Base-by-base conservation (phyloP, 2,888 invertebrate genomes). In the Mayetiola destructor region DNA sequence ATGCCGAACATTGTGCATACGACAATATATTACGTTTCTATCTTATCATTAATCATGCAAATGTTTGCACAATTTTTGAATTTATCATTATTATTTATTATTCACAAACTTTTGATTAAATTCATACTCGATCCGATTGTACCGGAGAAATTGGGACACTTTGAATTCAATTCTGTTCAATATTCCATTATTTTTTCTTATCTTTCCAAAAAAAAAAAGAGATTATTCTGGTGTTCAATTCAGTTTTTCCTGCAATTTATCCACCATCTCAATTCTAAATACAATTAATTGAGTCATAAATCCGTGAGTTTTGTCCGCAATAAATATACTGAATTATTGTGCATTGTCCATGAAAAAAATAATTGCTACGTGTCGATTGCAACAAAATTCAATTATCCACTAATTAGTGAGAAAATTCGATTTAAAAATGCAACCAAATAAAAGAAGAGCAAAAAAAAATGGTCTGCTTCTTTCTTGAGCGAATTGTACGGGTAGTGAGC, bases 371-470 rank as follows among this genome's bases (percentile, higher is more conserved):
- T 42, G 42, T 42, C 23, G 42, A 42, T 42, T 42, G 42, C 42
- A 42, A 23, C 42, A 42, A 42, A 42, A 42, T 42, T 42, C 42
- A 42, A 42, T 42, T 42, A 42, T 42, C 42, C 42, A 42, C 42
- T 42, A 42, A 42, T 42, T 42, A 42, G 23, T 21, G 42, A 3
- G 42, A 23, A 42, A 12, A 42, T 42, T 23, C 42, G 42, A 42
- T 42, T 42, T n/a, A 42, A 42, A 42, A 42, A 23, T 42, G 42
- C 12, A 14, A 42, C 21, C 21, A 23, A 42, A 23, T 21, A 42
- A 42, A 42, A 42, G 9, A 42, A 14, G 23, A 42, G 23, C 42
- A 42, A 42, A 23, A 23, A 42, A 21, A 42, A 42, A 42, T 9
- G 23, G 23, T 42, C n/a, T 14, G 12, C 37, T n/a, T 21, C 23